Evolutionary conservation across 2,888 invertebrate genomes (phyloP), one percentile per base, ranked within the genome.

Genomic region (Syrphus vitripennis): DNA sequence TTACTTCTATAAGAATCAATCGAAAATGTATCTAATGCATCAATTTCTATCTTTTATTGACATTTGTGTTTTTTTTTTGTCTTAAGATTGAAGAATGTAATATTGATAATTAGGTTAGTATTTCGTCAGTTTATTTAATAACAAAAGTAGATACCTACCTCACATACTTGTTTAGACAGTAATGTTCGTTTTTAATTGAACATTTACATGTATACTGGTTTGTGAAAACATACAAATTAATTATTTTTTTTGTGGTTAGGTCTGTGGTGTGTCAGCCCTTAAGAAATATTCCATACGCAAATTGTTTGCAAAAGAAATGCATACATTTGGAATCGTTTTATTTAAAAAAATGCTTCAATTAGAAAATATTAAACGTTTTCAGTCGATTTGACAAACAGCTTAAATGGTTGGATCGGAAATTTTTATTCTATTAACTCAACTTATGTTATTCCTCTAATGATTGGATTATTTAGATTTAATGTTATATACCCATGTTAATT

Each of bases 91-190:
- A 19, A 14, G 14, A 37, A 21, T 37, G 10, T 42, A 26, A 26
- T 31, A 65, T 45, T 29, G 10, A 24, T 63, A 42, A 24, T 26
- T 40, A 42, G 42, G 26, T 24, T 42, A 26, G 26, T 29, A 67
- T 67, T 67, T 67, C 29, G 42, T 45, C 14, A 65, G 10, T 31
- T 29, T 31, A 26, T 65, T 65, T 42, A 63, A 42, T 40, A 19
- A 48, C 21, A 31, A 37, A 63, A 63, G 24, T 24, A 26, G 40
- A 40, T 40, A 19, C 55, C 4, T 37, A 37, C 14, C 1, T 37
- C n/a, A 1, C 37, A 10, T 12, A 3, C 14, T 7, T 2, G 21
- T 53, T 57, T 10, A 57, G 7, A 9, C 31, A 19, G 55, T 16
- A 31, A 31, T 31, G 55, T 55, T 55, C n/a, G 16, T 31, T 31